Base-by-base conservation (phyloP, 2,888 invertebrate genomes). In the Drosophila lutescens region DNA sequence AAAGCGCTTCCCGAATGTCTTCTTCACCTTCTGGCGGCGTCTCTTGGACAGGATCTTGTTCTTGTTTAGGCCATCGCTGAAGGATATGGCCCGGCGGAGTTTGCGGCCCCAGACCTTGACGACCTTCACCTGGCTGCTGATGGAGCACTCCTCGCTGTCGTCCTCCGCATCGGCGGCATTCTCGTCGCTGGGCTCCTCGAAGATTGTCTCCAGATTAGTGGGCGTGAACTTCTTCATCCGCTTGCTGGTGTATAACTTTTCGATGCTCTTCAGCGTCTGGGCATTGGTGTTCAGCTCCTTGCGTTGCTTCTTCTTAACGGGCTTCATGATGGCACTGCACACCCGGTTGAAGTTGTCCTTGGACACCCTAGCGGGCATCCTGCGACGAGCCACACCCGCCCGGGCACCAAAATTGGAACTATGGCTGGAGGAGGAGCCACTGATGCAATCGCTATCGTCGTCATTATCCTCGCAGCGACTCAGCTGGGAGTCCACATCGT, bases 161-260 rank as follows among this genome's bases (percentile, higher is more conserved):
- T 86, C 84, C 36, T 84, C 86, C 1, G 53, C 85, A 51, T 79
- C 85, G 23, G 84, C 86, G 1, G 85, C 89, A 36, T 86, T 80
- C 51, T 76, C 78, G 10, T 85, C 77, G 57, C 86, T 79, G 6
- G 90, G 86, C 65, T 91, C 91, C 61, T 91, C 91, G 46, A 90
- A 91, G 36, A 91, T 91, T 0, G 91, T 91, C 61, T 91, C 91
- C 20, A 91, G 65, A 59, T 82, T 90, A 4, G 91, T 70, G 4
- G 91, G 90, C 20, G 80, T 88, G 54, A 91, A 91, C 38, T 91
- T 91, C 2, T 82, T 89, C 20, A 91, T 60, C 4, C 88, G 88
- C 53, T 90, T 90, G 62, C 77, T 89, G 1, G 89, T 76, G 58
- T 91, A 91, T 5, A 91, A 75, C 73, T 91, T 91, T 32, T 83